These are phyloP conservation scores for Paralichthys olivaceus DNA, from an alignment of 2,113 vertebrate species.

Conservation along the genomic window DNA sequence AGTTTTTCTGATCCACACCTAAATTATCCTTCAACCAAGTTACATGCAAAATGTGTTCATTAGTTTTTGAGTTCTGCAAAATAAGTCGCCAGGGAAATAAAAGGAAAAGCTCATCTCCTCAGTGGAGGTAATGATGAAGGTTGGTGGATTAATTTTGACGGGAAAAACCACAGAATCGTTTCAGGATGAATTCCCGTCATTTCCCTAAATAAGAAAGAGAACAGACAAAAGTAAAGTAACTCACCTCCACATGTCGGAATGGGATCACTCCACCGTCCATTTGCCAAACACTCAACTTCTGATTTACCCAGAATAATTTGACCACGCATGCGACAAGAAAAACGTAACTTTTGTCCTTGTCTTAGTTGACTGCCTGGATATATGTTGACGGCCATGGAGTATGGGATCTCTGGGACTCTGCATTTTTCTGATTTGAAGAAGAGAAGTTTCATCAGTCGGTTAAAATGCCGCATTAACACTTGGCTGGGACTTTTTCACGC, in stretches of 20 bases:
- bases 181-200: neutral
- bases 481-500: too few relatives aligned
- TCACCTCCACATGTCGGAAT: slow-evolving; percentile 84
- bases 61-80: too few relatives aligned
- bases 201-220: neutral
- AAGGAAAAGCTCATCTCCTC: too few relatives aligned
- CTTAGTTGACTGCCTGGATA: rapidly evolving
- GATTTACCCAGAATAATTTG: slow-evolving; percentile 55
- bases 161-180: too few relatives aligned
- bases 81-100: too few relatives aligned
- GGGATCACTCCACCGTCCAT: slow-evolving; percentile 79
- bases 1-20: too few relatives aligned
- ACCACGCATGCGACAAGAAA: rapidly evolving
- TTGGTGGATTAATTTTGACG: too few relatives aligned
- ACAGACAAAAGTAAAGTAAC: rapidly evolving
- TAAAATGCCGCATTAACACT: too few relatives aligned
- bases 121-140: too few relatives aligned
- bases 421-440: slow-evolving; percentile 23
- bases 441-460: neutral
- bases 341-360: slow-evolving; percentile 13
- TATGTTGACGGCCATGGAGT: rapidly evolving
- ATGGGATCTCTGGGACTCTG: neutral
- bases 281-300: slow-evolving; percentile 76
- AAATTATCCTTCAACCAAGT: too few relatives aligned
- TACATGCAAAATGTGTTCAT: too few relatives aligned